Conservation (phyloP, 2,797 vertebrate genomes). For the Parotocinclus haroldoi region DNA sequence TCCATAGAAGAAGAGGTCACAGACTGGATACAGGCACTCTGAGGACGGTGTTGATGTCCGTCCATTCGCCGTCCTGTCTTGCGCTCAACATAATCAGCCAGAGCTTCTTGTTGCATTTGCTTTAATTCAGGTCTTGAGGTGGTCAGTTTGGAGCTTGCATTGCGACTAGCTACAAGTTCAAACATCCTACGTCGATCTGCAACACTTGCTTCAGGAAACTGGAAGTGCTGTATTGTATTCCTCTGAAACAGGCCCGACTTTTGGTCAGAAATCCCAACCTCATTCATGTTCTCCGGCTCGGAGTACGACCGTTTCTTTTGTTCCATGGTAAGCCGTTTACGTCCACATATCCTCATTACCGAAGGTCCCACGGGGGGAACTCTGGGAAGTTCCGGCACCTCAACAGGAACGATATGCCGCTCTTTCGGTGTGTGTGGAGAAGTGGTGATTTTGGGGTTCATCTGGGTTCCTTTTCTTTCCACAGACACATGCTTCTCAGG, state of each 20-base stretch:
- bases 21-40: conserved; percentile 68
- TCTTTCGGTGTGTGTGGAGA: conserved; percentile 86
- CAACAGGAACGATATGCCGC: conserved; percentile 77
- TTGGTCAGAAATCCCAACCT: conserved; percentile 78
- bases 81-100: conserved; percentile 85
- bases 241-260: conserved; percentile 64
- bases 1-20: conserved; percentile 59
- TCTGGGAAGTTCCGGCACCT: conserved; percentile 60
- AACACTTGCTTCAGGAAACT: conserved; percentile 76
- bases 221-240: conserved; percentile 54
- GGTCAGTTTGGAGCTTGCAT: conserved; percentile 50
- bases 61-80: conserved; percentile 75
- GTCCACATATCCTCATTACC: conserved; percentile 75
- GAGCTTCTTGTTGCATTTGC: conserved; percentile 86
- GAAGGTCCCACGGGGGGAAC: conserved; percentile 61
- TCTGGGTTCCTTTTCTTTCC: conserved; percentile 73
- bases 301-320: conserved; percentile 94
- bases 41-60: conserved; percentile 65
- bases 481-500: conserved; percentile 60
- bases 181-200: conserved; percentile 86
- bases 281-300: conserved; percentile 91
- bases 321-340: conserved; percentile 79
- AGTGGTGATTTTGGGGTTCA: conserved; percentile 65
- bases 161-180: conserved; percentile 70
- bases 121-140: conserved; percentile 78